A percentile compares a stretch with the other conserved stretches of the same genome.
Evolutionary conservation across 2,888 invertebrate species (phyloP).

Genomic region (Ryuthela nishihirai): DNA sequence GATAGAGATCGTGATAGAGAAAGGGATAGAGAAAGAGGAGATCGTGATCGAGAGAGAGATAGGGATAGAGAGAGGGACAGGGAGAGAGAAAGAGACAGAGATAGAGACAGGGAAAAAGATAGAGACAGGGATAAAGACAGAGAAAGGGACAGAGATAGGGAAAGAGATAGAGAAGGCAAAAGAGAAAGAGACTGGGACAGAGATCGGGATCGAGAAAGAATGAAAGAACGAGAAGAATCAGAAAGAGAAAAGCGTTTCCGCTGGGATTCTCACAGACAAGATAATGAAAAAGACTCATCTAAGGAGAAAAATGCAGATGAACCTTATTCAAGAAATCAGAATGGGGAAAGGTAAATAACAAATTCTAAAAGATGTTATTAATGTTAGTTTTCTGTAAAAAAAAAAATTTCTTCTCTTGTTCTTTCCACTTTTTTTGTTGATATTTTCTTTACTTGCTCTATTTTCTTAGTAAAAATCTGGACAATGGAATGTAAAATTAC

Average conservation of each 20-base stretch:
- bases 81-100: slow-evolving; percentile 47
- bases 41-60: slow-evolving; percentile 44
- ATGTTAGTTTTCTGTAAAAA: too few species aligned
- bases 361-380: too few species aligned
- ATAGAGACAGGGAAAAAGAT: slow-evolving; percentile 44
- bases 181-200: slow-evolving; percentile 46
- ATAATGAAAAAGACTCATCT: slow-evolving; percentile 1
- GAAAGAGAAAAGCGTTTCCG: slow-evolving; percentile 9
- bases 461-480: too few species aligned
- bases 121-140: slow-evolving; percentile 43
- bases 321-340: too few species aligned
- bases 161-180: slow-evolving; percentile 43
- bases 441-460: too few species aligned
- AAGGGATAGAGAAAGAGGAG: slow-evolving; percentile 43
- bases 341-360: too few species aligned
- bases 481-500: too few species aligned
- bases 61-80: slow-evolving; percentile 44
- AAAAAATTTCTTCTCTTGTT: too few species aligned
- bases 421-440: too few species aligned
- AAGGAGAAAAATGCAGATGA: slow-evolving; percentile 10
- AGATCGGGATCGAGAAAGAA: slow-evolving; percentile 44
- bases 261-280: slow-evolving; percentile 2
- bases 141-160: slow-evolving; percentile 45
- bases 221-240: slow-evolving; percentile 43
- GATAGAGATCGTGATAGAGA: slow-evolving; percentile 45